These are phyloP conservation scores for Meloidogyne floridensis DNA, from an alignment of 1,140 invertebrate species.

Conservation along the genomic window DNA sequence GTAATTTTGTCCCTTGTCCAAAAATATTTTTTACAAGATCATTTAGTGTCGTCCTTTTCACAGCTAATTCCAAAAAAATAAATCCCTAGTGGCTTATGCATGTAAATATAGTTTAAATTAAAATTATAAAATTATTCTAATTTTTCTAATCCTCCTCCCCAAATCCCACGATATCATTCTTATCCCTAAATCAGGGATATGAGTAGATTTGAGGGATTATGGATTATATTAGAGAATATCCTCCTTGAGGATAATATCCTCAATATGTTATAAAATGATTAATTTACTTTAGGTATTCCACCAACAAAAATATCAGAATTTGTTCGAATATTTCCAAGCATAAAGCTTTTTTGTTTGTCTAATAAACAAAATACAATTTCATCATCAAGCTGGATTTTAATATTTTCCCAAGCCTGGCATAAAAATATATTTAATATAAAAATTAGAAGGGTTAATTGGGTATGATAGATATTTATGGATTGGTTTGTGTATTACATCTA, in stretches of 20 bases:
- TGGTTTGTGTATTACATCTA: too few relatives aligned
- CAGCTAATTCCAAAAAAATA: background rate
- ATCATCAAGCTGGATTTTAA: conserved; percentile 61
- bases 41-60: background rate
- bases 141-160: too few relatives aligned
- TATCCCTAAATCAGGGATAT: too few relatives aligned
- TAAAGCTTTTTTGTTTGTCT: conserved; percentile 77
- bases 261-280: background rate
- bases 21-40: background rate
- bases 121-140: background rate
- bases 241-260: too few relatives aligned
- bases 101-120: background rate
- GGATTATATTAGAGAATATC: too few relatives aligned
- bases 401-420: conserved; percentile 61
- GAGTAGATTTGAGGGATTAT: conserved; percentile 9
- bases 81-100: conserved; percentile 1
- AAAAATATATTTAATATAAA: background rate
- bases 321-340: conserved; percentile 79
- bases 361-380: conserved; percentile 66
- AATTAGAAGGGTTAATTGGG: background rate
- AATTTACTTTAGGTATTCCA: conserved; percentile 82
- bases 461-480: too few relatives aligned
- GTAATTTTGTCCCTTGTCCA: too few relatives aligned
- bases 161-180: too few relatives aligned
- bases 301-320: conserved; percentile 70